phyloP scores from a whole-genome alignment of 1,140 invertebrate genomes.

The Drosophila leontia region DNA sequence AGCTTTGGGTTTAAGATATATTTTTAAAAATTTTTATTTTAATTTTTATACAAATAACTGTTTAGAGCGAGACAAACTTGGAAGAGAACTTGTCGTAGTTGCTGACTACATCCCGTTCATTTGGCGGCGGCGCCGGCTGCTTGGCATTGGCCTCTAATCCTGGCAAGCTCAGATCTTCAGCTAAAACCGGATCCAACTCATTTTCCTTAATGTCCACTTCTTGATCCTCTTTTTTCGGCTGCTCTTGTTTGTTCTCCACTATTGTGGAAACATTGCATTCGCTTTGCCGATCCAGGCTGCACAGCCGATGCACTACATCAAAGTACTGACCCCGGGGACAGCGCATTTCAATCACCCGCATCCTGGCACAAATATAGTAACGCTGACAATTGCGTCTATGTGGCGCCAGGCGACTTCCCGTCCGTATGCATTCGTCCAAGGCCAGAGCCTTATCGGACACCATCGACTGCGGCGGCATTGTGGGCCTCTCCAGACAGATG shows the following conservation, averaged over 20 bases:
- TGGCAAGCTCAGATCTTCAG: not conserved
- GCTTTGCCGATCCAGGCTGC: slow-evolving; percentile 28
- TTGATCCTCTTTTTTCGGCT: not conserved
- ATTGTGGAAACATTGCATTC: slow-evolving; percentile 33
- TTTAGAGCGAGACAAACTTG: slow-evolving; percentile 50
- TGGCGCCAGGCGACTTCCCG: slow-evolving; percentile 36
- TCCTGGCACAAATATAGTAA: slow-evolving; percentile 41
- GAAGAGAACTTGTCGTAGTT: slow-evolving; percentile 62
- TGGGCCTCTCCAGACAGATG: slow-evolving; percentile 48
- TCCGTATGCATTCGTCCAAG: slow-evolving; percentile 38
- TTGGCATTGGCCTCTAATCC: slow-evolving; percentile 6
- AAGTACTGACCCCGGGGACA: slow-evolving; percentile 62
- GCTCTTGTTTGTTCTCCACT: not conserved
- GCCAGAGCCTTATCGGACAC: slow-evolving; percentile 16
- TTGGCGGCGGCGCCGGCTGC: slow-evolving; percentile 1
- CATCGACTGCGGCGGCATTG: slow-evolving; percentile 16
- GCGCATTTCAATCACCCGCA: slow-evolving; percentile 36
- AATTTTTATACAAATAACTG: slow-evolving; percentile 11
- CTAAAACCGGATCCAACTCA: not conserved
- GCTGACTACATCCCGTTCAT: slow-evolving; percentile 9
- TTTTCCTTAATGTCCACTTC: not conserved
- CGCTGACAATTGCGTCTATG: slow-evolving; percentile 49
- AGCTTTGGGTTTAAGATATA: slow-evolving; percentile 1
- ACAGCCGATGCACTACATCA: slow-evolving; percentile 40
- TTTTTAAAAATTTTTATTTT: not conserved